phyloP scores from a whole-genome alignment of 30 jellyfish, hydroid and myxozoan species.

The Hydractinia symbiolongicarpus region DNA sequence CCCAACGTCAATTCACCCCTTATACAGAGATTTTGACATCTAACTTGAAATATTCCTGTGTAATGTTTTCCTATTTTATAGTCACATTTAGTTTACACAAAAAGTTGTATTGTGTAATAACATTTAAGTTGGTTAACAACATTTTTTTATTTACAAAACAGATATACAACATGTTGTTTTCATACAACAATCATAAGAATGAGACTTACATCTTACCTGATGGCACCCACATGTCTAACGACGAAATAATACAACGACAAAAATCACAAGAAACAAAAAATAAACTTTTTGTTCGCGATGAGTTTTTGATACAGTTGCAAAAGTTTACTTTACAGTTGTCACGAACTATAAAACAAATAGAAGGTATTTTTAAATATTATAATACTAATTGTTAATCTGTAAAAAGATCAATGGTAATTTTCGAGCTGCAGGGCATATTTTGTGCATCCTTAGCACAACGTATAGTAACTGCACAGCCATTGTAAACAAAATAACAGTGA shows the following conservation, averaged over 20 bases:
- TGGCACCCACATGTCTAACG: conserved; percentile 49
- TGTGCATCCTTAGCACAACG: too few relatives aligned
- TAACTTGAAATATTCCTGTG: too few relatives aligned
- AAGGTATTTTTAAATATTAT: conserved; percentile 29
- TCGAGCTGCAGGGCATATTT: not conserved
- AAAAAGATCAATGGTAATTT: not conserved
- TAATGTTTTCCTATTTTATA: too few relatives aligned
- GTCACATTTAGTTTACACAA: too few relatives aligned
- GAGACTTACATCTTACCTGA: conserved; percentile 36
- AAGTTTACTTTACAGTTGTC: conserved; percentile 63
- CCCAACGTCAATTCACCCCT: too few relatives aligned
- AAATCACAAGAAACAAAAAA: conserved; percentile 54
- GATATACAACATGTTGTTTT: conserved; percentile 53
- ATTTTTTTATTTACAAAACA: not conserved
- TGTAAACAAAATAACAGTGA: too few relatives aligned
- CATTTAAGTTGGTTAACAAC: not conserved
- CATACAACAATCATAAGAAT: conserved; percentile 75
- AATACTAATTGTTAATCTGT: too few relatives aligned
- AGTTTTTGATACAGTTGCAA: conserved; percentile 69
- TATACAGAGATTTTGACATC: too few relatives aligned
- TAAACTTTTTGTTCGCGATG: conserved; percentile 76
- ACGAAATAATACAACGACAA: conserved; percentile 62
- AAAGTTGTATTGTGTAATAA: not conserved
- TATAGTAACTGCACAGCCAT: too few relatives aligned
- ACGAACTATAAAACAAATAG: conserved; percentile 85